Conservation (phyloP, 1,140 invertebrate species). For the Vollenhovia emeryi region DNA sequence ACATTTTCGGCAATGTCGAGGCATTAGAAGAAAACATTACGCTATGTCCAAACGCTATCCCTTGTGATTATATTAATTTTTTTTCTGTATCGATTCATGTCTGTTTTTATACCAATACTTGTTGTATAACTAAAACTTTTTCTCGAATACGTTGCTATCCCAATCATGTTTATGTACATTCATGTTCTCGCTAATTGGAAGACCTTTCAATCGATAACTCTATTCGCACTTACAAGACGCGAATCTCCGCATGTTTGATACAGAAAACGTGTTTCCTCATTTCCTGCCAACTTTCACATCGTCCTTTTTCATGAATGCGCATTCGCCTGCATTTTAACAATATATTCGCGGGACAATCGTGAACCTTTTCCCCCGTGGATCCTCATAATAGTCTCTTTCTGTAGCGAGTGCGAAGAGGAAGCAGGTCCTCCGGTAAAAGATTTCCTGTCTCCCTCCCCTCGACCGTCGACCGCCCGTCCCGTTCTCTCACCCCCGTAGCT, state of each 20-base stretch:
- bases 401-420: slow-evolving; percentile 41
- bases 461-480: neutral
- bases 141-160: neutral
- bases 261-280: slow-evolving; percentile 39
- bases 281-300: slow-evolving; percentile 1
- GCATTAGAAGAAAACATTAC: neutral
- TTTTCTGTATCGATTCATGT: neutral
- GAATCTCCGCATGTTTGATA: neutral
- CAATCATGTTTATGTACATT: neutral
- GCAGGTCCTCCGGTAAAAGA: slow-evolving; percentile 41
- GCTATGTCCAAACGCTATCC: neutral
- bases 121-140: neutral
- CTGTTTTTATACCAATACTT: neutral
- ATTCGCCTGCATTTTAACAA: slow-evolving; percentile 57
- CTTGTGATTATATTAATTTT: neutral
- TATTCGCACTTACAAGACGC: neutral
- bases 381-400: slow-evolving; percentile 58
- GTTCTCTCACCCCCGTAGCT: neutral
- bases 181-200: slow-evolving; percentile 4
- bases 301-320: slow-evolving; percentile 28
- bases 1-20: neutral
- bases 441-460: slow-evolving; percentile 8
- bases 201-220: slow-evolving; percentile 10
- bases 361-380: slow-evolving; percentile 45
- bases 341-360: slow-evolving; percentile 58